A percentile compares a stretch with the other conserved stretches of the same genome.
phyloP scores from a whole-genome alignment of 2,888 invertebrate species.

The Nomada fucata region DNA sequence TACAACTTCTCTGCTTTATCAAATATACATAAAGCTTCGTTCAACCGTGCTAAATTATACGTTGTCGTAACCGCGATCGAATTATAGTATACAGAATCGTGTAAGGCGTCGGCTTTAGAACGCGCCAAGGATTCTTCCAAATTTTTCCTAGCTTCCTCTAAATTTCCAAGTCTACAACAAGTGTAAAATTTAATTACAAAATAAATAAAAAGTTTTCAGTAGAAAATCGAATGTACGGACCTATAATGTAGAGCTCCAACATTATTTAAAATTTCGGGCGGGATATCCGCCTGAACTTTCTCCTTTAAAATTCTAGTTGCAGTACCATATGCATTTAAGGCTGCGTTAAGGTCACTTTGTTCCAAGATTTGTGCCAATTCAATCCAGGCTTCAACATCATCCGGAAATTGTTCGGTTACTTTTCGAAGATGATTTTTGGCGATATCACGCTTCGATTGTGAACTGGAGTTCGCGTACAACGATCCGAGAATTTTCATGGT shows the following conservation, averaged over 20 bases:
- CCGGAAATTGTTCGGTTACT: conserved; percentile 98
- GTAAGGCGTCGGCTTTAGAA: conserved; percentile 92
- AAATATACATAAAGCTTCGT: conserved; percentile 96
- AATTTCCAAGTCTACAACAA: conserved; percentile 89
- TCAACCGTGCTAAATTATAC: conserved; percentile 97
- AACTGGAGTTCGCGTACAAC: conserved; percentile 95
- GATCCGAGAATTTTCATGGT: conserved; percentile 99
- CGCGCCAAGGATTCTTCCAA: conserved; percentile 94
- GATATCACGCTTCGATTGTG: conserved; percentile 95
- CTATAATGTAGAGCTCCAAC: conserved; percentile 96
- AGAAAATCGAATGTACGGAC: conserved; percentile 74
- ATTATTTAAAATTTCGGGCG: conserved; percentile 99
- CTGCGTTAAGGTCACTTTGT: conserved; percentile 93
- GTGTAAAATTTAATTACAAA: not conserved
- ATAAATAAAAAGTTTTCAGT: not conserved
- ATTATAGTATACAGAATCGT: conserved; percentile 97
- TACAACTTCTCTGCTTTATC: conserved; percentile 98
- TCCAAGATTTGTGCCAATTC: conserved; percentile 99
- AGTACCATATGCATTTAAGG: conserved; percentile 96
- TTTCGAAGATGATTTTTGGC: conserved; percentile 97
- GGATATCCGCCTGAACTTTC: conserved; percentile 96
- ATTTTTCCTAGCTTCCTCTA: conserved; percentile 92
- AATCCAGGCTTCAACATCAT: conserved; percentile 99
- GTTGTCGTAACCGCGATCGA: conserved; percentile 98
- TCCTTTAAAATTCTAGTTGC: conserved; percentile 97